Percentiles rank a stretch among this genome's conserved stretches.
These are phyloP conservation scores for Merodon equestris DNA, from an alignment of 2,888 invertebrate species.

Conservation along the genomic window DNA sequence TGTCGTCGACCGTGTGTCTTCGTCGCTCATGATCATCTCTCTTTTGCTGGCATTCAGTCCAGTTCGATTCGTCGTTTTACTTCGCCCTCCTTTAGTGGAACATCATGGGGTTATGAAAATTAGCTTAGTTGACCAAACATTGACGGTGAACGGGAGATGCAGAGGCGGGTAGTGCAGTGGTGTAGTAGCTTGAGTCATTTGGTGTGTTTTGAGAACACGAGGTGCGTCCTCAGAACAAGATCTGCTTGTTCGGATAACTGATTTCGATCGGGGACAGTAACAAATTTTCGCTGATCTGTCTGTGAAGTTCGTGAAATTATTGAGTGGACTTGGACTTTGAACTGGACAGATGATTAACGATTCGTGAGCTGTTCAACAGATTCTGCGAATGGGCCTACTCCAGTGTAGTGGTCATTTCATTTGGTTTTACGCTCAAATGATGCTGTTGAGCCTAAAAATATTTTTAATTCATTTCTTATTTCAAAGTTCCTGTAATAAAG, in stretches of 20 bases:
- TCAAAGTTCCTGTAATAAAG: no score
- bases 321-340: conserved; percentile 64
- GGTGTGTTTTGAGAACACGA: conserved; percentile 51
- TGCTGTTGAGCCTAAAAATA: no score
- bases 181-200: conserved; percentile 25
- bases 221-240: conserved; percentile 63
- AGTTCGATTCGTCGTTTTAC: conserved; percentile 30
- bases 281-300: conserved; percentile 64
- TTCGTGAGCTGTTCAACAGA: no score
- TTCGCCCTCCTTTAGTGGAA: conserved; percentile 30
- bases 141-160: conserved; percentile 9
- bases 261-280: conserved; percentile 64
- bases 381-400: no score
- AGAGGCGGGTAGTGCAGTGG: no score
- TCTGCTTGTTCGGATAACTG: conserved; percentile 58
- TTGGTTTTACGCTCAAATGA: no score
- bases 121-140: conserved; percentile 17
- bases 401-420: no score
- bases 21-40: conserved; percentile 40
- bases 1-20: conserved; percentile 37
- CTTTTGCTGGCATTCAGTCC: conserved; percentile 41
- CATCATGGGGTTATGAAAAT: conserved; percentile 36
- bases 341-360: conserved; percentile 62
- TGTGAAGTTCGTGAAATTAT: conserved; percentile 60
- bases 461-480: no score